Conservation (phyloP, 2,797 vertebrate species). For the Trematomus bernacchii region DNA sequence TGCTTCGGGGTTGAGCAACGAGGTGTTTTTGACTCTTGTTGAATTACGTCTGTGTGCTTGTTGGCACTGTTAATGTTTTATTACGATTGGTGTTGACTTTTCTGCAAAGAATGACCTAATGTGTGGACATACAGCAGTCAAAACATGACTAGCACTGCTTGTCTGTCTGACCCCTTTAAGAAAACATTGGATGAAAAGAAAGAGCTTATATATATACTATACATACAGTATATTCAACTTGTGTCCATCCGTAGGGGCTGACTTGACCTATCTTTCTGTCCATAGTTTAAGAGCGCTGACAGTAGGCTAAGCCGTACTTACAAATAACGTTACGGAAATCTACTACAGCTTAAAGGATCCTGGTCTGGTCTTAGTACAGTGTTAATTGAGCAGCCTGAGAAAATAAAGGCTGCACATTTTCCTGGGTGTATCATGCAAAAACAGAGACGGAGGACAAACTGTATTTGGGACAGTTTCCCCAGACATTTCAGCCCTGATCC, state of each 20-base stretch:
- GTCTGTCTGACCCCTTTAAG: slow-evolving; percentile 42
- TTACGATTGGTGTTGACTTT: slow-evolving; percentile 43
- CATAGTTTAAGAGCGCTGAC: slow-evolving; percentile 61
- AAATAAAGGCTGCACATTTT: slow-evolving; percentile 46
- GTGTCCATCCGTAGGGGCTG: slow-evolving; percentile 32
- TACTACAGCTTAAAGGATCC: slow-evolving; percentile 61
- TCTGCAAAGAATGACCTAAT: slow-evolving; percentile 36
- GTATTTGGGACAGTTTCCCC: slow-evolving; percentile 61
- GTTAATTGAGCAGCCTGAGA: slow-evolving; percentile 49
- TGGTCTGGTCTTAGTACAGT: slow-evolving; percentile 24
- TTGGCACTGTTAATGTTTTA: slow-evolving; percentile 47
- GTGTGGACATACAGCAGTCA: slow-evolving; percentile 24
- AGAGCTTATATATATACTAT: not conserved
- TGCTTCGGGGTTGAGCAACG: slow-evolving; percentile 36
- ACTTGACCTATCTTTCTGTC: slow-evolving; percentile 65
- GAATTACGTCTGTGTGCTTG: slow-evolving; percentile 41
- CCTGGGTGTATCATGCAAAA: slow-evolving; percentile 42
- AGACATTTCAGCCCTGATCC: slow-evolving; percentile 43
- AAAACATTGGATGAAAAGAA: slow-evolving; percentile 22
- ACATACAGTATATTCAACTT: slow-evolving; percentile 33
- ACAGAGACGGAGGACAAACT: slow-evolving; percentile 26
- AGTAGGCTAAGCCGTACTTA: slow-evolving; percentile 76
- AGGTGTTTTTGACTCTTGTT: slow-evolving; percentile 38
- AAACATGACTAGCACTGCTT: slow-evolving; percentile 36
- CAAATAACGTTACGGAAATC: slow-evolving; percentile 56